Evolutionary conservation across 2,888 invertebrate genomes (phyloP).

Genomic region (Acholoe squamosa): DNA sequence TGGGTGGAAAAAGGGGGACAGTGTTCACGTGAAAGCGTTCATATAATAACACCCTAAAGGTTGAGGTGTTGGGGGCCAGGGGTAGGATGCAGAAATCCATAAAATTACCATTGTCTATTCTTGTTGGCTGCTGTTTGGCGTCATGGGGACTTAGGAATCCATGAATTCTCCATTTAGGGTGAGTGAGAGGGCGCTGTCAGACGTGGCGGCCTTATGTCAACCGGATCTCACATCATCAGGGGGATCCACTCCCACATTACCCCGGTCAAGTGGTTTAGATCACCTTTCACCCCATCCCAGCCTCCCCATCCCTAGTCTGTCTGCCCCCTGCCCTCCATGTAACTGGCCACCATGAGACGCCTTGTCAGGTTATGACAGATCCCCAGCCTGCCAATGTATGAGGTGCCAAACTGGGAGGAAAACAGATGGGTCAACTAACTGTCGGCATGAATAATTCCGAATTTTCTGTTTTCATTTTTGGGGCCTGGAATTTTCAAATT

Average conservation of each 20-base stretch:
- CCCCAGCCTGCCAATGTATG: background rate
- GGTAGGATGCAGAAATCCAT: background rate
- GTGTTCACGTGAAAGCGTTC: no score
- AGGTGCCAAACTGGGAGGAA: background rate
- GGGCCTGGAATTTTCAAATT: no score
- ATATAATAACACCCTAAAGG: no score
- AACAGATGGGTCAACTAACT: background rate
- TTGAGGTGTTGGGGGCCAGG: no score
- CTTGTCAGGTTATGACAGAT: background rate
- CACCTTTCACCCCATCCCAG: slow-evolving; percentile 29
- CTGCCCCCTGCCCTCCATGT: background rate
- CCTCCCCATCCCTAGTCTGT: background rate
- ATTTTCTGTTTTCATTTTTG: no score
- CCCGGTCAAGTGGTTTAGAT: slow-evolving; percentile 59
- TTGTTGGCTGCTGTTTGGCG: background rate
- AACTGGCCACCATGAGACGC: background rate
- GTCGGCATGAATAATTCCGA: background rate
- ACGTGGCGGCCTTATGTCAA: background rate
- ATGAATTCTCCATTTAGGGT: slow-evolving; percentile 37
- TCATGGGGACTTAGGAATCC: background rate
- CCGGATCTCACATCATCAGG: slow-evolving; percentile 14
- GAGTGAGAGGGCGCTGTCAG: background rate
- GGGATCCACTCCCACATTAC: slow-evolving; percentile 36
- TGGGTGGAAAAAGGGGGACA: no score
- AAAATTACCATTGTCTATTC: background rate